Base-by-base conservation (phyloP, 2,888 invertebrate species). In the Leptinotarsa peninsularis region DNA sequence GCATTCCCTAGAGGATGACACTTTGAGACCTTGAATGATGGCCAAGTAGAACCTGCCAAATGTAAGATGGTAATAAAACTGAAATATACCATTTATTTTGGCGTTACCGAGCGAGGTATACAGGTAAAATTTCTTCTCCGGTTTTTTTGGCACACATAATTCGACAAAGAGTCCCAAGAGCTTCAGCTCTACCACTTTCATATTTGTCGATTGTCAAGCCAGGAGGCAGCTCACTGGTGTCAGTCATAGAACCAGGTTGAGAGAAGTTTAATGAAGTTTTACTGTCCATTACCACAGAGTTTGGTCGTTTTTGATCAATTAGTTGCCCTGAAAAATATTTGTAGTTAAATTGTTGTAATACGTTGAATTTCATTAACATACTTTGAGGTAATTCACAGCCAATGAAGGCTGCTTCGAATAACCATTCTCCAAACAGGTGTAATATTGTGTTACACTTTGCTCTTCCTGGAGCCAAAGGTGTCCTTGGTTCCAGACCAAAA, bases 91-190 rank as follows among this genome's bases (percentile, higher is more conserved):
- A 18, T 49, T 21, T 49, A 66, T 15, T 67, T 49, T 18, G 23
- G 10, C n/a, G 17, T 73, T 72, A 80, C 80, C 81, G 91, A 14
- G 98, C 96, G 83, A 98, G 90, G 90, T 99, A 99, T 1, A 94
- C 95, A 1, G 98, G 96, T 72, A 96, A 90, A 82, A 99, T 96
- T 85, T 95, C 94, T 89, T 98, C 98, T 58, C 96, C 95, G 1
- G 97, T 96, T 88, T 96, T 97, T 89, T 98, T 98, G 0, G 98
- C 94, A 88, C 97, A 98, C 87, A 99, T 95, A 85, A 99, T 97
- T 83, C 98, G 92, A 88, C 99, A 99, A 27, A 99, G 89, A 4
- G 98, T 94, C 27, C 98, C 99, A 83, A 98, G 91, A 0, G 99
- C 98, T 89, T 98, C 97, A 0, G 99, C 98, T 76, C 96, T 92